phyloP scores from a whole-genome alignment of 2,113 vertebrate genomes.

The Istiophorus platypterus region DNA sequence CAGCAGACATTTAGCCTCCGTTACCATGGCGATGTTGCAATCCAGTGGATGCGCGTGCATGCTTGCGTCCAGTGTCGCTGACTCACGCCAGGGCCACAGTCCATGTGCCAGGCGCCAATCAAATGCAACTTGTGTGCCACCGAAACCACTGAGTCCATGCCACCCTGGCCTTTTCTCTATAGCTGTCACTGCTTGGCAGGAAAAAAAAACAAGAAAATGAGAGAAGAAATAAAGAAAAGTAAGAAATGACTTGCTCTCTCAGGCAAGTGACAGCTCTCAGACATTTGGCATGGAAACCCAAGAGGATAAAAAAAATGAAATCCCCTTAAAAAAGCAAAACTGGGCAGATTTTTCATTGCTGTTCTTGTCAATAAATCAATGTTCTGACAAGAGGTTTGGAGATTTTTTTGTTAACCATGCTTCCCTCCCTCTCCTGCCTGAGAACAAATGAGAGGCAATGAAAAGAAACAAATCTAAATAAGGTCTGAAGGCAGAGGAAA shows the following conservation, averaged over 20 bases:
- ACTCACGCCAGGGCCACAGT: slow-evolving; percentile 61
- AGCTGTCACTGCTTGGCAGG: slow-evolving; percentile 66
- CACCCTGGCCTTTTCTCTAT: slow-evolving; percentile 62
- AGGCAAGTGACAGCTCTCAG: slow-evolving; percentile 58
- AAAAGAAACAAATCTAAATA: slow-evolving; percentile 54
- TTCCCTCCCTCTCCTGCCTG: slow-evolving; percentile 14
- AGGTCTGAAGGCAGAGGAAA: slow-evolving; percentile 67
- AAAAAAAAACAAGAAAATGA: background rate
- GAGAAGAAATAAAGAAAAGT: slow-evolving; percentile 24
- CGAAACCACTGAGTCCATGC: slow-evolving; percentile 66
- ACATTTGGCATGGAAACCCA: slow-evolving; percentile 45
- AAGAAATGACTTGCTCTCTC: slow-evolving; percentile 27
- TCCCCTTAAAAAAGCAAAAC: slow-evolving; percentile 1
- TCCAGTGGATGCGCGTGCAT: slow-evolving; percentile 38
- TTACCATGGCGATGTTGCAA: slow-evolving; percentile 58
- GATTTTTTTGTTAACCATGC: background rate
- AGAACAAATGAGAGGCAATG: slow-evolving; percentile 59
- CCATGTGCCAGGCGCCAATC: slow-evolving; percentile 78
- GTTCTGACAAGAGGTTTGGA: slow-evolving; percentile 54
- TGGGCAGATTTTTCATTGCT: slow-evolving; percentile 54
- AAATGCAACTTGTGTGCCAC: slow-evolving; percentile 69
- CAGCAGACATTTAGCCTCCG: slow-evolving; percentile 35
- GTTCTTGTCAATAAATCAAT: slow-evolving; percentile 67
- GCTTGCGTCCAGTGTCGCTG: slow-evolving; percentile 47
- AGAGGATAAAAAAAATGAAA: slow-evolving; percentile 32